phyloP scores from a whole-genome alignment of 2,888 invertebrate species.

The Octodonta nipae region DNA sequence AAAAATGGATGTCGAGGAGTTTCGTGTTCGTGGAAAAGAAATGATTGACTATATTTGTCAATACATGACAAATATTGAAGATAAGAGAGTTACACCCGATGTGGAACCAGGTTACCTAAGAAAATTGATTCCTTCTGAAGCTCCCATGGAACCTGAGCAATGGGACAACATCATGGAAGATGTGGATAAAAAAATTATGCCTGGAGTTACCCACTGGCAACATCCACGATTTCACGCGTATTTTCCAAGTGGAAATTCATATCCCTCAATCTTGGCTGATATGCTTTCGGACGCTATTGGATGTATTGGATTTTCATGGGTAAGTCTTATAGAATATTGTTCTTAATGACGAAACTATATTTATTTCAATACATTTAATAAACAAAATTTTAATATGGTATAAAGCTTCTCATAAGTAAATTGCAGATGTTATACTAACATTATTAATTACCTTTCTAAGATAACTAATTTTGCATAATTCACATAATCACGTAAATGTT shows the following conservation, averaged over 20 bases:
- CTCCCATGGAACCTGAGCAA: slow-evolving; percentile 68
- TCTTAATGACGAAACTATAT: no score
- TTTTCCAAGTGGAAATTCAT: slow-evolving; percentile 95
- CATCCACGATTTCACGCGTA: slow-evolving; percentile 98
- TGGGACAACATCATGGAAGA: slow-evolving; percentile 85
- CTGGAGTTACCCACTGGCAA: slow-evolving; percentile 96
- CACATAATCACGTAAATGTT: no score
- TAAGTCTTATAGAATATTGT: no score
- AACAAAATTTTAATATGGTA: no score
- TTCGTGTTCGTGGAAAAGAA: slow-evolving; percentile 74
- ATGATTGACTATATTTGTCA: slow-evolving; percentile 93
- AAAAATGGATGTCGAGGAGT: slow-evolving; percentile 76
- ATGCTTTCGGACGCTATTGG: slow-evolving; percentile 94
- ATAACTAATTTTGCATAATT: no score
- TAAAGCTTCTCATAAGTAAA: no score
- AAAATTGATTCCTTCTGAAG: slow-evolving; percentile 60
- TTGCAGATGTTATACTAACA: no score
- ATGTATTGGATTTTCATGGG: slow-evolving; percentile 98
- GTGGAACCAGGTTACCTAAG: slow-evolving; percentile 85
- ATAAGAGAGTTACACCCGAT: slow-evolving; percentile 72
- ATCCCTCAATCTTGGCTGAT: slow-evolving; percentile 92
- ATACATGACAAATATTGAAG: slow-evolving; percentile 69
- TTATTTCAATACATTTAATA: no score
- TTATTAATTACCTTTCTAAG: no score
- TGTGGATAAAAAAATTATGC: slow-evolving; percentile 84